Percentiles rank a stretch among this genome's conserved stretches.
Conservation (phyloP, 1,140 invertebrate genomes). For the Agrypnia vestita region DNA sequence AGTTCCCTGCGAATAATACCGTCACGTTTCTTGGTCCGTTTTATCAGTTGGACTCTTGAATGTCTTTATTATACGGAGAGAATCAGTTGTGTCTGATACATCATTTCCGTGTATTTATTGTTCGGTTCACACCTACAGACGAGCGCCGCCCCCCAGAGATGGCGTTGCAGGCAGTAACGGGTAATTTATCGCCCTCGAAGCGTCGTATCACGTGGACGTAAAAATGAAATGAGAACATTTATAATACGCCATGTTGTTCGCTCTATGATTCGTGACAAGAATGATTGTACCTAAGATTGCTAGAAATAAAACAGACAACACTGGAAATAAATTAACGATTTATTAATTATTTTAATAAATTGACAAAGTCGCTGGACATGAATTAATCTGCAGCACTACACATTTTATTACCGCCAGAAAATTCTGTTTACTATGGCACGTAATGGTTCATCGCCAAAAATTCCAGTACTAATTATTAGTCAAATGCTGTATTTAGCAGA, state of each 20-base stretch:
- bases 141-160: neutral
- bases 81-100: constrained; percentile 11
- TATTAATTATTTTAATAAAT: no score
- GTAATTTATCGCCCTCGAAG: constrained; percentile 1
- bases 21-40: neutral
- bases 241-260: neutral
- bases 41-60: neutral
- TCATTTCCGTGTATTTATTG: constrained; percentile 32
- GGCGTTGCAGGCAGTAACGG: neutral
- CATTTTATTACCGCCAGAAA: no score
- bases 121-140: neutral
- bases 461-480: no score
- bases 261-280: no score
- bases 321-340: no score
- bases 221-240: constrained; percentile 24
- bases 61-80: constrained; percentile 15
- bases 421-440: no score
- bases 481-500: no score
- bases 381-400: no score
- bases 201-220: neutral
- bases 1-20: neutral
- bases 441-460: no score
- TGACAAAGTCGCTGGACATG: no score
- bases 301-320: no score
- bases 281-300: no score